Evolutionary conservation across 2,113 vertebrate genomes (phyloP), one percentile per base, ranked within the genome.

Genomic region (Dissostichus mawsoni): DNA sequence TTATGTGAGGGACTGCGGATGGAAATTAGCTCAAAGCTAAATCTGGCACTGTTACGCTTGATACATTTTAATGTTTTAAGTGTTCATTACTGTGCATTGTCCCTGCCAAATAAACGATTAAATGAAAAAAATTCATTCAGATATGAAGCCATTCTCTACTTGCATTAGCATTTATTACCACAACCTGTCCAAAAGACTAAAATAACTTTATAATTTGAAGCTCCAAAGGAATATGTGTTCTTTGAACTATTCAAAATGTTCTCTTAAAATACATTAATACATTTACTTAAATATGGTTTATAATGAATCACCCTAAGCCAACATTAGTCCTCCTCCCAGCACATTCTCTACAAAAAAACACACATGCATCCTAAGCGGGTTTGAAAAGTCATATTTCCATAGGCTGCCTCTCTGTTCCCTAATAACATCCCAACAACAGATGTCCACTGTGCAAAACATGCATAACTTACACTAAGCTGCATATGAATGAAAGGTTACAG

Each of bases 371-470:
- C 18, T 10, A 20, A 52, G 52, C 36, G 7, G 5, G 69, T 29
- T 29, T 29, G 29, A 29, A 29, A 29, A 29, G 29, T 29, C 29
- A 29, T 29, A 29, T 29, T 4, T 29, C 29, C 3, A 29, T 7
- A 50, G 64, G 45, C 23, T 70, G 71, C 18, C 20, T 70, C 25
- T 41, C n/a, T 17, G 50, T 81, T 85, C 8, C 87, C 89, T 66
- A 41, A 67, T 83, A 90, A 85, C 80, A 75, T 85, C 71, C 16
- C 0, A 2, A 77, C 75, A 80, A 87, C 59, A 84, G 90, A 90
- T 85, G 69, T 69, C 29, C 55, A n/a, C 63, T 3, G 48, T 61
- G 67, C 23, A 53, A n/a, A 66, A 33, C 56, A 14, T 50, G 36
- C 57, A 18, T 16, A 59, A 59, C 65, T 64, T 45, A 45, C 36